Conservation (phyloP, 2,888 invertebrate genomes). For the Caenorhabditis panamensis region DNA sequence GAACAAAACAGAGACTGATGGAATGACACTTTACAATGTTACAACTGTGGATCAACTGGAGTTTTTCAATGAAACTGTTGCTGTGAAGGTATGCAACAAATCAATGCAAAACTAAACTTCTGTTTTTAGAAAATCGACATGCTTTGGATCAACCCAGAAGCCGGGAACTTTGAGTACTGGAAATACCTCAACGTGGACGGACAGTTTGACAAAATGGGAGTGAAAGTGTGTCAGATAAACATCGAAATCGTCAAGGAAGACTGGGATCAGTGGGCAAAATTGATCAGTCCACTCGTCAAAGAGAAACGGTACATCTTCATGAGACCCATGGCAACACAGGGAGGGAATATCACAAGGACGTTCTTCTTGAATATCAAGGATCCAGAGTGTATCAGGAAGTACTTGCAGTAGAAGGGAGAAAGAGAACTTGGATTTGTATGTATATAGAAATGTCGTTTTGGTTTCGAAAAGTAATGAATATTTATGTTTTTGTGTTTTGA, state of each 20-base stretch:
- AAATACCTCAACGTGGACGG: slow-evolving; percentile 37
- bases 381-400: slow-evolving; percentile 40
- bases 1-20: neutral
- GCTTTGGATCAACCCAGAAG: slow-evolving; percentile 45
- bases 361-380: slow-evolving; percentile 41
- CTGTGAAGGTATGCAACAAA: slow-evolving; percentile 1
- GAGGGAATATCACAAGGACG: slow-evolving; percentile 40
- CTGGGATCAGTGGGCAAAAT: slow-evolving; percentile 19
- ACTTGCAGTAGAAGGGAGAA: slow-evolving; percentile 16
- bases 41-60: slow-evolving; percentile 1
- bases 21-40: slow-evolving; percentile 10
- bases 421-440: slow-evolving; percentile 2
- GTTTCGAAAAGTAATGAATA: too few species aligned
- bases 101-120: too few species aligned
- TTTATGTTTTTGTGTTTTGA: neutral
- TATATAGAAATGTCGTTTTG: slow-evolving; percentile 6
- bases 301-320: slow-evolving; percentile 41
- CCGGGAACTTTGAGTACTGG: slow-evolving; percentile 43
- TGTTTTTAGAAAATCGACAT: slow-evolving; percentile 53
- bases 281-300: slow-evolving; percentile 35
- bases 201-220: slow-evolving; percentile 33
- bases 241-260: slow-evolving; percentile 37
- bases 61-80: slow-evolving; percentile 42
- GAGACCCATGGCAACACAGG: slow-evolving; percentile 45
- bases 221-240: slow-evolving; percentile 39